A percentile compares a stretch with the other conserved stretches of the same genome.
Evolutionary conservation across 2,888 invertebrate species (phyloP).

Genomic region (Marasmarcha lunaedactyla): DNA sequence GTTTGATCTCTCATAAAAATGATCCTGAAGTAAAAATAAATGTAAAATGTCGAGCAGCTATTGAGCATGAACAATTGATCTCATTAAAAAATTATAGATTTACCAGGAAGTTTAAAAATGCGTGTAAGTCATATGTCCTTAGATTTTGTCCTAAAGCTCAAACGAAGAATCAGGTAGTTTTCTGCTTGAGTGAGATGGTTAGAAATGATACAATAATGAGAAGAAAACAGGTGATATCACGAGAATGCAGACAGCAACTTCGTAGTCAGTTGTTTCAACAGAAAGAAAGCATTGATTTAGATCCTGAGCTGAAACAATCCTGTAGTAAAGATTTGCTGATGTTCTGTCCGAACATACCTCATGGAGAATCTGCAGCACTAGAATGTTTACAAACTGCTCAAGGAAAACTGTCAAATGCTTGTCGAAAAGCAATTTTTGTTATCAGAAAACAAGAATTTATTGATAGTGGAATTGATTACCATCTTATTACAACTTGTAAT

Average conservation of each 20-base stretch:
- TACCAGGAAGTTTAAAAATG: conserved; percentile 93
- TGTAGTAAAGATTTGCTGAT: conserved; percentile 84
- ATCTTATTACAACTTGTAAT: conserved; percentile 85
- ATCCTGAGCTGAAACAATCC: conserved; percentile 84
- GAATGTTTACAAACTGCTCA: conserved; percentile 82
- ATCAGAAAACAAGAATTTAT: conserved; percentile 87
- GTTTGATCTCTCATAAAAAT: conserved; percentile 92
- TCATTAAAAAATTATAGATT: conserved; percentile 94
- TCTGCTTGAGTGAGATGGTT: conserved; percentile 90
- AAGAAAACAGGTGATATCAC: conserved; percentile 82
- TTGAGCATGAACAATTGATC: conserved; percentile 97
- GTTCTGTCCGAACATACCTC: conserved; percentile 76
- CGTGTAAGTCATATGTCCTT: conserved; percentile 86
- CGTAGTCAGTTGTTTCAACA: conserved; percentile 92
- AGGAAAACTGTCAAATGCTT: conserved; percentile 74
- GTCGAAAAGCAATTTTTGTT: conserved; percentile 86
- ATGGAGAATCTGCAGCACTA: conserved; percentile 79
- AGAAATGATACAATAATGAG: conserved; percentile 87
- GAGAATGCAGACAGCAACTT: conserved; percentile 91
- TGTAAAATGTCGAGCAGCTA: conserved; percentile 88
- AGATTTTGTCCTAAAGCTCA: conserved; percentile 76
- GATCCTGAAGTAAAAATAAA: conserved; percentile 83
- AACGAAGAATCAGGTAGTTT: conserved; percentile 82
- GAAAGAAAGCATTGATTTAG: conserved; percentile 88
- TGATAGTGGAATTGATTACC: conserved; percentile 90